These are phyloP conservation scores for Serrognathus titanus DNA, from an alignment of 2,888 invertebrate genomes.

Conservation along the genomic window DNA sequence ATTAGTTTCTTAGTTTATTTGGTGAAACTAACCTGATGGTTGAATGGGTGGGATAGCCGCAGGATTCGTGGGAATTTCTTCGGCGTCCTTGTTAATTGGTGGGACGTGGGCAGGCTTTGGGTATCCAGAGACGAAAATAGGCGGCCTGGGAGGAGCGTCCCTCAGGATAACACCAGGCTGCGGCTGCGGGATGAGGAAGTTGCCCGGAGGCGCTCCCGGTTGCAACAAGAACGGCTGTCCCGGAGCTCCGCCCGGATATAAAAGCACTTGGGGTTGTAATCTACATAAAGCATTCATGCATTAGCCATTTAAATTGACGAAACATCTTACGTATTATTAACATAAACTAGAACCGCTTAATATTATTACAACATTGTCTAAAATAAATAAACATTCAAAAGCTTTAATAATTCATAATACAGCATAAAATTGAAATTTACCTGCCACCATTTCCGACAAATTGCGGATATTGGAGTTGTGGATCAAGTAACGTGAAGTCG, in stretches of 20 bases:
- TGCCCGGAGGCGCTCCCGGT: slow-evolving; percentile 36
- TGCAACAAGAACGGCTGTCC: slow-evolving; percentile 43
- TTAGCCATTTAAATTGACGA: too few species aligned
- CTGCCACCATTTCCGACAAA: slow-evolving; percentile 3
- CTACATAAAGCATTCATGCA: slow-evolving; percentile 22
- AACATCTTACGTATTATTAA: too few species aligned
- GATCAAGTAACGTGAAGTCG: slow-evolving; percentile 16
- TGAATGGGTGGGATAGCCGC: slow-evolving; percentile 35
- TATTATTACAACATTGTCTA: too few species aligned
- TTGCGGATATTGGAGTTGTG: slow-evolving; percentile 19
- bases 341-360: too few species aligned
- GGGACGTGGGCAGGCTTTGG: slow-evolving; percentile 41
- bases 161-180: slow-evolving; percentile 27
- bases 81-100: slow-evolving; percentile 46
- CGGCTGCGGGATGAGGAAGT: slow-evolving; percentile 38
- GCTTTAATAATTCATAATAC: too few species aligned
- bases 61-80: slow-evolving; percentile 44
- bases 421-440: neutral
- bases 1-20: too few species aligned
- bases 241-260: slow-evolving; percentile 35
- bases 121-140: slow-evolving; percentile 38
- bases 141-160: slow-evolving; percentile 24
- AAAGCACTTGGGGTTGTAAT: slow-evolving; percentile 41
- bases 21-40: slow-evolving; percentile 1
- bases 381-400: too few species aligned